phyloP scores from a whole-genome alignment of 2,888 invertebrate genomes.

The Thymelicus sylvestris region DNA sequence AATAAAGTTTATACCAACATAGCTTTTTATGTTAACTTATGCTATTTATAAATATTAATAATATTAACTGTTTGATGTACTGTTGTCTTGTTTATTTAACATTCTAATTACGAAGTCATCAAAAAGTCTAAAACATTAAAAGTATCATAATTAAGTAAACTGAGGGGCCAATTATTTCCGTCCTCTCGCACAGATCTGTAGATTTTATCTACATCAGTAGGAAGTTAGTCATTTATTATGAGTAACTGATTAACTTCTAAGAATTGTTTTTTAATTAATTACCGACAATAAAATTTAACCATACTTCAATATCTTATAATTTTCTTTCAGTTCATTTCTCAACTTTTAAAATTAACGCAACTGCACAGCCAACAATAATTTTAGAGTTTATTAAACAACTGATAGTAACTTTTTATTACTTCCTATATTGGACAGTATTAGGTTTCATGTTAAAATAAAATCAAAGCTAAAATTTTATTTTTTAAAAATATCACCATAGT shows the following conservation, averaged over 20 bases:
- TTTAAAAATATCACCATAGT: too few relatives aligned
- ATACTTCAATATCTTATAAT: not conserved
- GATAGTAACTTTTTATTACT: too few relatives aligned
- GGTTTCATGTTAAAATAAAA: too few relatives aligned
- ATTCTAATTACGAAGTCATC: slow-evolving; percentile 28
- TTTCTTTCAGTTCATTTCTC: not conserved
- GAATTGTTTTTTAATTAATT: slow-evolving; percentile 16
- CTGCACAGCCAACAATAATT: too few relatives aligned
- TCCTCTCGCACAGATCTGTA: slow-evolving; percentile 19
- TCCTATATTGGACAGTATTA: too few relatives aligned
- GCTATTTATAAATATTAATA: slow-evolving; percentile 84
- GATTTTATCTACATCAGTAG: slow-evolving; percentile 14
- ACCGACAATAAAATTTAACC: slow-evolving; percentile 15
- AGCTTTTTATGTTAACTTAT: slow-evolving; percentile 84
- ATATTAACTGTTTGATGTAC: slow-evolving; percentile 84
- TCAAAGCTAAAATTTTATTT: too few relatives aligned
- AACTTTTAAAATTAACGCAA: not conserved
- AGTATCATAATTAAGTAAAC: slow-evolving; percentile 15
- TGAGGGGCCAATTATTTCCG: slow-evolving; percentile 23
- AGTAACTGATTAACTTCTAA: slow-evolving; percentile 7
- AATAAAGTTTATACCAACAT: slow-evolving; percentile 83
- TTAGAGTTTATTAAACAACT: too few relatives aligned
- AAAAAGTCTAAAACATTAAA: slow-evolving; percentile 15
- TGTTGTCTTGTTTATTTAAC: slow-evolving; percentile 56
- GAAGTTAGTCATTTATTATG: slow-evolving; percentile 10